Base-by-base conservation (phyloP, 2,888 invertebrate genomes). In the Cylloceria caligata region DNA sequence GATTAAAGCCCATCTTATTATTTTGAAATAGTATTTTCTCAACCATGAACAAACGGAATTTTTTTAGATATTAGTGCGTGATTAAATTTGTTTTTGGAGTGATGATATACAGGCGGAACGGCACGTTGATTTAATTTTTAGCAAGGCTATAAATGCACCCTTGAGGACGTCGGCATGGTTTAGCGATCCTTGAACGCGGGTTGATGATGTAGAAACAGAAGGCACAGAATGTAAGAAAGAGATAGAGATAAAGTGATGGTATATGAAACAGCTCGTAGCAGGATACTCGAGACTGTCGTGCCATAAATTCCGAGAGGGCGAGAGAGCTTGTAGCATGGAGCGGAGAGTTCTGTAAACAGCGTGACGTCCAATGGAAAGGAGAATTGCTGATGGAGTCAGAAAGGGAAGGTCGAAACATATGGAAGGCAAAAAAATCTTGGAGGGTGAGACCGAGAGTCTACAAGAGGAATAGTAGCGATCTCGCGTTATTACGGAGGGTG, bases 341-440 rank as follows among this genome's bases (percentile, higher is more conserved):
- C 62, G 72, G 75, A 89, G 88, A 88, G 87, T 88, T 90, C 84
- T 82, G 88, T 89, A 90, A 90, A 89, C 88, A 90, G 80, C 81
- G 80, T 68, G 83, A 86, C 83, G 85, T 81, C 85, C 85, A 86
- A 88, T 88, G 86, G 86, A 86, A 89, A 85, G 88, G 84, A 68
- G 67, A 72, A 60, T 72, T 39, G 42, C 52, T 68, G 76, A 72
- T 77, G 67, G 60, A 68, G 72, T 73, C 62, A 65, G 42, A 57
- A 72, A 72, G 19, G 65, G 62, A 72, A 71, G 72, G 76, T 67
- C 42, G 60, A 52, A 72, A 72, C 47, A 34, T 49, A 68, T 24
- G 60, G 11, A 75, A 62, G 65, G 72, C 34, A 27, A 67, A 72
- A 62, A 7, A 47, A 64, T 30, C 11, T n/a, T 36, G 45, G 27